Conservation (phyloP, 2,888 invertebrate genomes). For the Teleiodes luculella region DNA sequence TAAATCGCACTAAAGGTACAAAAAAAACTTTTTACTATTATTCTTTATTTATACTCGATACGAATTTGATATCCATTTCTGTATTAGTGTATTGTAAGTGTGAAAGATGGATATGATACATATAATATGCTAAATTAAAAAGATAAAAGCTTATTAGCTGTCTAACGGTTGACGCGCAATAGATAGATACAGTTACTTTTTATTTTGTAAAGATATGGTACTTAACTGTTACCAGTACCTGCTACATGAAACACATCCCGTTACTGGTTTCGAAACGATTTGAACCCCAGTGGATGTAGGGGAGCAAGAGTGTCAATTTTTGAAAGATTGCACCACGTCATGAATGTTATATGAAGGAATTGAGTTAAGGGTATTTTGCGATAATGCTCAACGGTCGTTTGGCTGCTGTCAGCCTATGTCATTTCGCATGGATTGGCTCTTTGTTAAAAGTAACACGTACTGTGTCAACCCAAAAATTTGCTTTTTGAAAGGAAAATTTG, state of each 20-base stretch:
- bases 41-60: too few relatives aligned
- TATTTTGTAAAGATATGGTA: too few relatives aligned
- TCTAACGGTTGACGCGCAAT: too few relatives aligned
- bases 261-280: neutral
- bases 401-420: conserved; percentile 75
- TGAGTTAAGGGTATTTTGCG: conserved; percentile 76
- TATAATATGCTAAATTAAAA: too few relatives aligned
- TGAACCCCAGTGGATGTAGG: conserved; percentile 2
- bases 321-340: conserved; percentile 77
- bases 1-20: too few relatives aligned
- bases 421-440: conserved; percentile 75
- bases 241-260: neutral
- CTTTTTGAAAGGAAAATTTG: conserved; percentile 19
- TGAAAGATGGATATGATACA: too few relatives aligned
- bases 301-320: conserved; percentile 71
- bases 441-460: conserved; percentile 76
- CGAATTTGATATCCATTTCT: too few relatives aligned
- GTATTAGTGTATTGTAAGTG: too few relatives aligned
- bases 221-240: conserved; percentile 44
- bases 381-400: conserved; percentile 72
- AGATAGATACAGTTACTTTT: too few relatives aligned
- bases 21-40: too few relatives aligned
- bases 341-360: conserved; percentile 76
- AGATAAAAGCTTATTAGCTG: too few relatives aligned
- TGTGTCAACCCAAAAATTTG: conserved; percentile 52